Evolutionary conservation across 2,888 invertebrate species (phyloP), one percentile per base, ranked within the genome.

Genomic region (Pocota personata): DNA sequence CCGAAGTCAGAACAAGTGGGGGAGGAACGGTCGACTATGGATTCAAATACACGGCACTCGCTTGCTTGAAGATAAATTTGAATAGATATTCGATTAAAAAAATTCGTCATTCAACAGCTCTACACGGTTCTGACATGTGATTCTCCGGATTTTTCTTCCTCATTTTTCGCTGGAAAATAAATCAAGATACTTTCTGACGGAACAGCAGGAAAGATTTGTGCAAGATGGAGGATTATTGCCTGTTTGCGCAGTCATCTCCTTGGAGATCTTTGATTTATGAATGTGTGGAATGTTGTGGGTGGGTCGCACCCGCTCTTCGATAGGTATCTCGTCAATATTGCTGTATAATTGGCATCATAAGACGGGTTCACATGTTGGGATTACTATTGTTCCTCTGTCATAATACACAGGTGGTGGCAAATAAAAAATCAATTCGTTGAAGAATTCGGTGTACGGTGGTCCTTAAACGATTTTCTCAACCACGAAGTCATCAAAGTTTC

Each of bases 41-140:
- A 35, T 66, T 10, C 35, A 24, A 50, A 60, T 69, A 50, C 24
- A 24, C 10, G 5, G 24, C 19, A 35, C 37, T 40, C 37, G 14
- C 3, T 32, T 32, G 14, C 60, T 1, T 6, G 57, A 55, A 58
- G 58, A 79, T 62, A 66, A 40, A 84, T 84, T 83, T 62, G 73
- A 83, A 83, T 79, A 58, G 73, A 79, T 79, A 67, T 83, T 84
- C 75, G 75, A 75, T 71, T 75, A 75, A 78, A 78, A n/a, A 76
- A 75, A 19, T 84, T 75, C 64, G 57, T 75, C 79, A 75, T 75
- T 84, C 79, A 84, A 75, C 75, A 84, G 64, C 46, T 75, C 73
- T 32, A 12, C 16, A 52, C 40, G 69, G 27, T 66, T 77, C 66
- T 71, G 82, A 78, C 46, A 77, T 82, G 66, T 72, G 40, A 66